These are phyloP conservation scores for Ia io DNA, from an alignment of 2,113 vertebrate genomes.

Conservation along the genomic window DNA sequence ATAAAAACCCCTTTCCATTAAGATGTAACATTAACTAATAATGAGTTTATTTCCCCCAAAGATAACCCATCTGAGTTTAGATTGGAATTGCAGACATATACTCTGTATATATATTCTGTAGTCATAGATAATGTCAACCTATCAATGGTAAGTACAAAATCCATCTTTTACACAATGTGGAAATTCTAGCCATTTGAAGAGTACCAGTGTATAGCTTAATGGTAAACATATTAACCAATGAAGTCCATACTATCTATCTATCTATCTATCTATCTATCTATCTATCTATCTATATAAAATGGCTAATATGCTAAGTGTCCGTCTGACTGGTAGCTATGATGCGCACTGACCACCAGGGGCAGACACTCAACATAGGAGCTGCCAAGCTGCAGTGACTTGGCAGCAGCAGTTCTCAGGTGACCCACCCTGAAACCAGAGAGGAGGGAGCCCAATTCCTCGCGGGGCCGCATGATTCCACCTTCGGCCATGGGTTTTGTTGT, in stretches of 20 bases:
- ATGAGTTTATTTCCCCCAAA: neutral
- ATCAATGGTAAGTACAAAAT: neutral
- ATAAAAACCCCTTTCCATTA: neutral
- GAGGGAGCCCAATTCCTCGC: too few species aligned
- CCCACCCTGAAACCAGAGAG: too few species aligned
- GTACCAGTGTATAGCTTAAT: neutral
- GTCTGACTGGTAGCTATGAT: too few species aligned
- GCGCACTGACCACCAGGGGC: too few species aligned
- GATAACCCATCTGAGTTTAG: neutral
- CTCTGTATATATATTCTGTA: neutral
- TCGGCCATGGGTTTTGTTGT: too few species aligned
- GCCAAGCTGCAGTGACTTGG: too few species aligned
- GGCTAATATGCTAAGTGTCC: too few species aligned
- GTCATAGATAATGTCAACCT: neutral
- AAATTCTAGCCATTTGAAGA: neutral
- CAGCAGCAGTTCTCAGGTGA: too few species aligned
- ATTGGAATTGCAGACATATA: neutral
- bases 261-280: too few species aligned
- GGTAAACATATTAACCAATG: neutral
- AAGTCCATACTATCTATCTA: neutral
- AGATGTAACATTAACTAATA: neutral
- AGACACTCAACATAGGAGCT: too few species aligned
- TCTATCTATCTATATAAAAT: too few species aligned
- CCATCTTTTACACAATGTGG: neutral
- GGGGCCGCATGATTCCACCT: too few species aligned